phyloP scores from a whole-genome alignment of 1,140 invertebrate genomes.

The Pollicipes pollicipes region DNA sequence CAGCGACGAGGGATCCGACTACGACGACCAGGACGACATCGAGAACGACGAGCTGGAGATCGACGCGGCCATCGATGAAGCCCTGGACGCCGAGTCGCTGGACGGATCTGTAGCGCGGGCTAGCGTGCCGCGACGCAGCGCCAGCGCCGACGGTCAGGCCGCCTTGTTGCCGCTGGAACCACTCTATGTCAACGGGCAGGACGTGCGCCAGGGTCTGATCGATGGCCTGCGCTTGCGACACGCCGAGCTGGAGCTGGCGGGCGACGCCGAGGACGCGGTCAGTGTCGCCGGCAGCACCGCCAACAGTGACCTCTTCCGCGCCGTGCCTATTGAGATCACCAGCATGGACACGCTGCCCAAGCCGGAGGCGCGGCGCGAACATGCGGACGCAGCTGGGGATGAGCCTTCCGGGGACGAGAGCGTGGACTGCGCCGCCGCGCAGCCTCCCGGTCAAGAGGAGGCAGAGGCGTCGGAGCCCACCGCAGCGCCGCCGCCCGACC shows the following conservation, averaged over 20 bases:
- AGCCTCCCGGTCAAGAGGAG: too few species aligned
- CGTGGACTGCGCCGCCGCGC: too few species aligned
- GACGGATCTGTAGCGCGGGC: too few species aligned
- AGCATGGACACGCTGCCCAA: not conserved
- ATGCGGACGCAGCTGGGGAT: not conserved
- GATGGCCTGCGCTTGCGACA: not conserved
- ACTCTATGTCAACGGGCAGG: not conserved
- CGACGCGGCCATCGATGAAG: not conserved
- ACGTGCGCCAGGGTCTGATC: not conserved
- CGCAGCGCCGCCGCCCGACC: too few species aligned
- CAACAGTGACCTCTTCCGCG: not conserved
- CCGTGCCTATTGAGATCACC: not conserved
- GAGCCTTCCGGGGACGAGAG: not conserved
- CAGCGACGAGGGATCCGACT: not conserved
- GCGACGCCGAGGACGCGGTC: not conserved
- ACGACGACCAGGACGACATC: not conserved
- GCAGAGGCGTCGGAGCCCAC: too few species aligned
- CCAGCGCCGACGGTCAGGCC: not conserved
- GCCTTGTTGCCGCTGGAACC: not conserved
- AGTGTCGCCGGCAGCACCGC: not conserved
- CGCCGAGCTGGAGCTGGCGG: not conserved
- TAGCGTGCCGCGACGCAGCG: not conserved
- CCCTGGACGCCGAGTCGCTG: not conserved
- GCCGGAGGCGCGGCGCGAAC: not conserved
- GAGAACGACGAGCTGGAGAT: not conserved